Percentiles rank a stretch among this genome's conserved stretches.
phyloP scores from a whole-genome alignment of 1,140 invertebrate species.

The Temnothorax nylanderi region DNA sequence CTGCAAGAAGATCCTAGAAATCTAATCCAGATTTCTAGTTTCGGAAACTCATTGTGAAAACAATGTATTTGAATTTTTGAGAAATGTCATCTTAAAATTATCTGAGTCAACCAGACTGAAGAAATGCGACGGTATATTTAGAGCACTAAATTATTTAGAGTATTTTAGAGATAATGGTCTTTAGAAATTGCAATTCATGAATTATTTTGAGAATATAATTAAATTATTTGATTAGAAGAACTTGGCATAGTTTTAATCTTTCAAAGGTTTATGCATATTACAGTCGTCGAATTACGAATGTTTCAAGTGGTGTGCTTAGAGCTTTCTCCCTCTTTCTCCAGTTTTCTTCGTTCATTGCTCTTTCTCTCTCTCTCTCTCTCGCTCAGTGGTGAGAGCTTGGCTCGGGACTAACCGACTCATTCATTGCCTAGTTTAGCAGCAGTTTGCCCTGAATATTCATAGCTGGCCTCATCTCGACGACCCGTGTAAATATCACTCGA shows the following conservation, averaged over 20 bases:
- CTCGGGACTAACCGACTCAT: slow-evolving; percentile 81
- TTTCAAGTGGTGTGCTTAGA: slow-evolving; percentile 15
- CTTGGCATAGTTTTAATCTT: not conserved
- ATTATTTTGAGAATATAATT: not conserved
- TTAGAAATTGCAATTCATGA: not conserved
- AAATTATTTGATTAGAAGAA: not conserved
- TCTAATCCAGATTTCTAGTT: slow-evolving; percentile 1
- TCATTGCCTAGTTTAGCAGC: slow-evolving; percentile 84
- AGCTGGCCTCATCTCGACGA: slow-evolving; percentile 76
- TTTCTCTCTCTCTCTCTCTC: slow-evolving; percentile 3
- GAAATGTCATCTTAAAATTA: not conserved
- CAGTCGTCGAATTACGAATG: slow-evolving; percentile 3
- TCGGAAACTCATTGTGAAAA: not conserved
- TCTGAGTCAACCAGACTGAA: not conserved
- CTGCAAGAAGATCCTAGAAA: not conserved
- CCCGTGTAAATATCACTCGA: slow-evolving; percentile 77
- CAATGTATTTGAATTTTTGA: not conserved
- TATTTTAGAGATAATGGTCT: not conserved
- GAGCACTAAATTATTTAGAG: not conserved
- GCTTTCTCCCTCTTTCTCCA: slow-evolving; percentile 27
- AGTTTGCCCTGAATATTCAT: slow-evolving; percentile 85
- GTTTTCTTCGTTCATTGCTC: slow-evolving; percentile 1
- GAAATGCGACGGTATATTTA: not conserved
- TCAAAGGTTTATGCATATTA: not conserved
- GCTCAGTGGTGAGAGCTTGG: slow-evolving; percentile 56